phyloP scores from a whole-genome alignment of 2,888 invertebrate species.

The Drosophila fulvimacula region DNA sequence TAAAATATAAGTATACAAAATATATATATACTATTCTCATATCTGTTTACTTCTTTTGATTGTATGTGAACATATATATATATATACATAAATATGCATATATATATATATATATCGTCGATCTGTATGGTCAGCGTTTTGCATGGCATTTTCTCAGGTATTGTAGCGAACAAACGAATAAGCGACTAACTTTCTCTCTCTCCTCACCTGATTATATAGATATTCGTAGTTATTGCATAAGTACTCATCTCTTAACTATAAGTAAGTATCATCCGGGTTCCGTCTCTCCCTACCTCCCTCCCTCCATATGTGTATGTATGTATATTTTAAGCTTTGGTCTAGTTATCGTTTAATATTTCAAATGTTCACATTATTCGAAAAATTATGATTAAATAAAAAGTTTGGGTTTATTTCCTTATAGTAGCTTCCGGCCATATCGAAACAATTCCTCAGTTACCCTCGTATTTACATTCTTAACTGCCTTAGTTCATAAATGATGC shows the following conservation, averaged over 20 bases:
- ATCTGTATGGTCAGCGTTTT: constrained; percentile 44
- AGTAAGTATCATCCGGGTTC: constrained; percentile 37
- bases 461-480: constrained; percentile 32
- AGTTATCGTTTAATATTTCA: constrained; percentile 60
- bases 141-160: constrained; percentile 65
- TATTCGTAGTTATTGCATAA: constrained; percentile 39
- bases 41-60: constrained; percentile 45
- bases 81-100: constrained; percentile 7
- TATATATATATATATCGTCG: constrained; percentile 16
- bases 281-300: background rate
- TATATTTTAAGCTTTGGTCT: constrained; percentile 75
- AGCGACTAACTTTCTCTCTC: constrained; percentile 27
- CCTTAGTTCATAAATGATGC: constrained; percentile 12
- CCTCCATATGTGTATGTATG: constrained; percentile 11
- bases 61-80: constrained; percentile 27
- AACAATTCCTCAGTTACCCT: constrained; percentile 22
- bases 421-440: constrained; percentile 2
- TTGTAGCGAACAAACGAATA: constrained; percentile 69
- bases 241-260: constrained; percentile 38
- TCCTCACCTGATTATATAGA: constrained; percentile 25
- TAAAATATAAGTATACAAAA: constrained; percentile 76
- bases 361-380: constrained; percentile 50
- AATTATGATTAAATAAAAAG: constrained; percentile 23
- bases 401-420: background rate
- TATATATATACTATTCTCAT: constrained; percentile 63